Base-by-base conservation (phyloP, 1,140 invertebrate genomes). In the Panagrolaimus sp. region DNA sequence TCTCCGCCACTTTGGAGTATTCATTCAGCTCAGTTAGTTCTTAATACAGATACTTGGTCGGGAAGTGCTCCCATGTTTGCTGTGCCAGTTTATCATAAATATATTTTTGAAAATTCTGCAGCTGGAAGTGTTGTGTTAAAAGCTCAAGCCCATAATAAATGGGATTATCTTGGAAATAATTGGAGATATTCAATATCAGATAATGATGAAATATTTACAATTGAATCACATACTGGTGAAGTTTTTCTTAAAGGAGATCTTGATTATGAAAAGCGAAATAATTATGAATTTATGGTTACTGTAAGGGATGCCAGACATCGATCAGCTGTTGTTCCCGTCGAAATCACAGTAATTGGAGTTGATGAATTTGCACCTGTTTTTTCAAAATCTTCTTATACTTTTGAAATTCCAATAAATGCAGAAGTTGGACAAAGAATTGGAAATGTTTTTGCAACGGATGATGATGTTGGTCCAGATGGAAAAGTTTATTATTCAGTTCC, bases 361-460 rank as follows among this genome's bases (percentile, higher is more conserved):
- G 79, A 81, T 27, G 79, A 81, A 64, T 82, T 71, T 53, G 70
- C 78, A 14, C 79, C 79, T n/a, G 68, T 76, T 25, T 81, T 81
- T 65, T 69, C 73, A 1, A 71, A 72, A 42, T 44, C 67, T 11
- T 63, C 63, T 16, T 81, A 82, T 61, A 75, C 74, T 16, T 80
- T 81, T 46, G 68, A 83, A 65, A 70, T 83, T 63, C 78, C 78
- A 20, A 42, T 67, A 20, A 69, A 66, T 44, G 53, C 73, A 3
- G 48, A 57, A 14, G 63, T 68, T 8, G 79, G 73, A 0, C 66
- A 74, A 23, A 46, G 53, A 9, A 68, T 80, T 27, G 78, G 78
- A 14, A 63, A 65, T 27, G 75, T 80, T n/a, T 53, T 68, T 20
- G 78, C 78, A 9, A 64, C 70, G 13, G 78, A 80, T 53, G 62